Evolutionary conservation across 1,140 invertebrate genomes (phyloP), one percentile per base, ranked within the genome.

Genomic region (Pachyrhynchus sulphureomaculatus): DNA sequence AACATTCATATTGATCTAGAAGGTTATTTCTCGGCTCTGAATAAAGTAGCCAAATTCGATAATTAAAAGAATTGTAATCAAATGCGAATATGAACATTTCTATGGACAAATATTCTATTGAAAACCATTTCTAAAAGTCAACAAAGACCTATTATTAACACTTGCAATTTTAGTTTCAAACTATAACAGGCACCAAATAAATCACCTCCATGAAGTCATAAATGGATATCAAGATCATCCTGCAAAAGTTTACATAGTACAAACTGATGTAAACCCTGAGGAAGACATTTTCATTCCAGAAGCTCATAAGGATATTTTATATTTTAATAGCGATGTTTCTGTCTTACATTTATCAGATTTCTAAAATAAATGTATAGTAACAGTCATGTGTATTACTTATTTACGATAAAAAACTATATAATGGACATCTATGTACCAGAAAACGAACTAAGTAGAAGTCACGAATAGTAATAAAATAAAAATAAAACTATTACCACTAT

Each of bases 61-160:
- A 32, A 24, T 62, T 8, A 29, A 53, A 48, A 47, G 60, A 32
- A 36, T 62, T 12, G 51, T 62, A 15, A 33, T 55, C 1, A 62
- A 62, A 56, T 62, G 60, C 18, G 45, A 55, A 18, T 62, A 56
- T 36, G 60, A 55, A 49, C 52, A 62, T 26, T 52, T 39, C n/a
- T n/a, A n/a, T 1, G 18, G 5, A 2, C 48, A 61, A n/a, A 17
- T 61, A 36, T 52, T 49, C 58, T 4, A 15, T 61, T 12, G 58
- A 61, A 44, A 61, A 53, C n/a, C n/a, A 37, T 34, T 61, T 12
- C 58, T 61, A 0, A 53, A 45, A 47, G 37, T 37, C 15, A 52
- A 61, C 29, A 18, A 23, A 0, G 41, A 61, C 21, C 18, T 61
- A n/a, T n/a, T n/a, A 53, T 61, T 45, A 24, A n/a, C 53, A 10